Evolutionary conservation across 2,888 invertebrate species (phyloP).

Genomic region (Lepidocyrtinus sp.): DNA sequence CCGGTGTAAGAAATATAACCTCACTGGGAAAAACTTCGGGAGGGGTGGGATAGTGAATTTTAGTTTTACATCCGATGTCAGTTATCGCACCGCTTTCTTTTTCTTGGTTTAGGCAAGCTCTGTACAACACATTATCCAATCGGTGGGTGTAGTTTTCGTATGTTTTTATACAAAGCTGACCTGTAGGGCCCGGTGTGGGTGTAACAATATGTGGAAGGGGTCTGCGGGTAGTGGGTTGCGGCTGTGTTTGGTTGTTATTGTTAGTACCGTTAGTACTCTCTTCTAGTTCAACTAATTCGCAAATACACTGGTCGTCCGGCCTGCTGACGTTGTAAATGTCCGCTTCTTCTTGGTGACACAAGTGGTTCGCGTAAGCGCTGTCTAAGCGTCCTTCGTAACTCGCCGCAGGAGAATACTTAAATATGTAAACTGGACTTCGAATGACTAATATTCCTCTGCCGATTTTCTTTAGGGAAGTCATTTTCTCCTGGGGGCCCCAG

Average conservation of each 20-base stretch:
- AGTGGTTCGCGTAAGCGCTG: not conserved
- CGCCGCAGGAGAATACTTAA: not conserved
- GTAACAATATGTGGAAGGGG: no score
- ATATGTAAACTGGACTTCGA: constrained; percentile 12
- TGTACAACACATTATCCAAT: not conserved
- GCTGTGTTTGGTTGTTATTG: no score
- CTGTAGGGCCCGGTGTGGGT: no score
- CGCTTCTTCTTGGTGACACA: not conserved
- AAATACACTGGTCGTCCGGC: constrained; percentile 16
- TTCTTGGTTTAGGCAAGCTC: not conserved
- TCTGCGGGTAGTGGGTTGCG: not conserved
- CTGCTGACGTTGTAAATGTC: no score
- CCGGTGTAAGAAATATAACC: not conserved
- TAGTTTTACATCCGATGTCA: constrained; percentile 25
- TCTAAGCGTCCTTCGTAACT: not conserved
- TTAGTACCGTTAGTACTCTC: no score
- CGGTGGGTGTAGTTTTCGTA: not conserved
- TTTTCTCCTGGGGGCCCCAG: no score
- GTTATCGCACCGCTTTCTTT: not conserved
- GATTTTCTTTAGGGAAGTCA: no score
- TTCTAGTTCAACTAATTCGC: not conserved
- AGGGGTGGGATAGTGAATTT: constrained; percentile 23
- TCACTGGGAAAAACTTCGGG: constrained; percentile 20
- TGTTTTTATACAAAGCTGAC: not conserved
- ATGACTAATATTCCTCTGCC: not conserved